These are phyloP conservation scores for Pollachius pollachius DNA, from an alignment of 2,113 vertebrate species.

Conservation along the genomic window DNA sequence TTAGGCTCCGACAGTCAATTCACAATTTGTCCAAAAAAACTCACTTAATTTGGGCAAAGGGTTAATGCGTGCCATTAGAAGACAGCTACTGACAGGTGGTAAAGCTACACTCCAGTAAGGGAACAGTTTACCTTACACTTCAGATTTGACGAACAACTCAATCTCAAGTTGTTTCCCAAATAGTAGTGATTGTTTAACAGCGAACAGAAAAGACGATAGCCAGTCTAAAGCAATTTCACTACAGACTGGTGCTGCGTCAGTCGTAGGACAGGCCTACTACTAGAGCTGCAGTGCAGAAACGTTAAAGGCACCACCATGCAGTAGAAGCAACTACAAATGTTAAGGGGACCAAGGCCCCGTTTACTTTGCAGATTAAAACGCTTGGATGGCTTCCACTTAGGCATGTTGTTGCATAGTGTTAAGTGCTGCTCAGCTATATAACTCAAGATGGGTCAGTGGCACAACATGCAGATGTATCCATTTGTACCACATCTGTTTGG, in stretches of 20 bases:
- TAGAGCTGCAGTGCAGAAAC: constrained; percentile 32
- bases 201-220: background rate
- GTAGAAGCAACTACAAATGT: constrained; percentile 27
- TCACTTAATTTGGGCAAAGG: too few species aligned
- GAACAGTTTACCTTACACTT: too few species aligned
- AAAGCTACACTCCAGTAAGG: too few species aligned
- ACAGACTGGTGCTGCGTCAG: background rate
- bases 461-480: constrained; percentile 68
- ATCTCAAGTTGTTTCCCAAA: too few species aligned
- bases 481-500: constrained; percentile 74
- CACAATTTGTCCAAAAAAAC: background rate
- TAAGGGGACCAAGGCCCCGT: too few species aligned
- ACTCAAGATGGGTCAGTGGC: constrained; percentile 15
- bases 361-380: too few species aligned
- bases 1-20: constrained; percentile 2
- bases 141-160: too few species aligned
- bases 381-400: too few species aligned
- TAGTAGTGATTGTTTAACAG: background rate
- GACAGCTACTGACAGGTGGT: background rate
- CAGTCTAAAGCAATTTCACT: background rate
- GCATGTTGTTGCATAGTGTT: constrained; percentile 24
- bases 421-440: constrained; percentile 7
- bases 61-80: background rate
- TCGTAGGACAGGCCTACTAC: constrained; percentile 35
- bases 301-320: constrained; percentile 47